Conservation (phyloP, 2,888 invertebrate genomes). For the Norana najaformis region DNA sequence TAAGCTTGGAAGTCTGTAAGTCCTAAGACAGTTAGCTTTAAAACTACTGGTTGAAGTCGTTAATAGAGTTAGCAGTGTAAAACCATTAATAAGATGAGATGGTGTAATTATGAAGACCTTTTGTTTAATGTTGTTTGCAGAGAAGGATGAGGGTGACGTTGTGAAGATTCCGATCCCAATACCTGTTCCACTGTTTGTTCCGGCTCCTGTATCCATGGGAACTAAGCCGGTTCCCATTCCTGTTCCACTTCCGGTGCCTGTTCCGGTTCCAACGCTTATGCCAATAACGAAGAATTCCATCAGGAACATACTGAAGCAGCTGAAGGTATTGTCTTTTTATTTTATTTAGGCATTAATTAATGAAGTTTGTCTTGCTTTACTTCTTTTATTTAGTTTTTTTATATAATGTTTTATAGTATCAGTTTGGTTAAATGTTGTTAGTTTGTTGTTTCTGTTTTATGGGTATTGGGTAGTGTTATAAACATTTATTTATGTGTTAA, state of each 20-base stretch:
- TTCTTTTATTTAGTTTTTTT: too few species aligned
- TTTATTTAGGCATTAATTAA: neutral
- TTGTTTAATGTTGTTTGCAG: neutral
- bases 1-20: too few species aligned
- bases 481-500: too few species aligned
- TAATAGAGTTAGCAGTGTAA: too few species aligned
- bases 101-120: neutral
- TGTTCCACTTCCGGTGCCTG: conserved; percentile 32
- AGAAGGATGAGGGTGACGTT: conserved; percentile 26
- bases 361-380: neutral
- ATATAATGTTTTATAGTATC: neutral
- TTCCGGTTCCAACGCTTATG: conserved; percentile 25
- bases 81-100: too few species aligned
- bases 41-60: too few species aligned
- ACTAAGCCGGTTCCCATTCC: conserved; percentile 30
- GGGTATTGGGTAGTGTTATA: too few species aligned
- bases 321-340: conserved; percentile 31
- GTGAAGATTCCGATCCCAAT: conserved; percentile 34
- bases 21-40: too few species aligned
- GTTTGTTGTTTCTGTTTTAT: too few species aligned
- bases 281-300: conserved; percentile 27
- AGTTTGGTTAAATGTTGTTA: too few species aligned
- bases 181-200: conserved; percentile 33
- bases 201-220: conserved; percentile 31
- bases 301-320: conserved; percentile 27